phyloP scores from a whole-genome alignment of 2,888 invertebrate species.

The Pediacus dermestoides region DNA sequence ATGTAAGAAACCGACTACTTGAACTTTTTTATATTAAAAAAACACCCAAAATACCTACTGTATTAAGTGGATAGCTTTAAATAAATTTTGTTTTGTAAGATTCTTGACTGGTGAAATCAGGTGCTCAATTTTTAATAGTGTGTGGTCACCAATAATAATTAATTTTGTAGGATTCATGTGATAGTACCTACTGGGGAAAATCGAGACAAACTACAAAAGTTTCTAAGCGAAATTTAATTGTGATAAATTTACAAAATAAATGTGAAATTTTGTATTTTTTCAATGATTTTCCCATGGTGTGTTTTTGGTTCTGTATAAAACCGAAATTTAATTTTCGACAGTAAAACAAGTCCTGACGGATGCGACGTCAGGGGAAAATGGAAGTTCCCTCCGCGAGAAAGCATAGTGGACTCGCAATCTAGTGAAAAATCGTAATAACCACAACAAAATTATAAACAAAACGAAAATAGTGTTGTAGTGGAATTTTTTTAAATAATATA shows the following conservation, averaged over 20 bases:
- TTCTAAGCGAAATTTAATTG: no score
- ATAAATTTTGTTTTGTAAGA: conserved; percentile 18
- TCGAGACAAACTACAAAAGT: no score
- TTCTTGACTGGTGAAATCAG: conserved; percentile 41
- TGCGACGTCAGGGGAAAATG: conserved; percentile 45
- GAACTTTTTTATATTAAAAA: not conserved
- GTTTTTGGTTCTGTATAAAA: no score
- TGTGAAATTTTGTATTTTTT: no score
- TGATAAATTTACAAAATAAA: no score
- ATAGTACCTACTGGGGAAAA: no score
- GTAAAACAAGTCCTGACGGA: conserved; percentile 27
- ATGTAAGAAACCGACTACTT: no score
- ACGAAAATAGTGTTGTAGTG: conserved; percentile 32
- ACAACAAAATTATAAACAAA: conserved; percentile 25
- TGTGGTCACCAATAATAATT: conserved; percentile 34
- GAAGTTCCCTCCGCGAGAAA: conserved; percentile 48
- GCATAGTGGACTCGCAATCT: conserved; percentile 38
- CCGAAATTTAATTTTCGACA: no score
- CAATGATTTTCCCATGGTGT: no score
- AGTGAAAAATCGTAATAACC: conserved; percentile 33
- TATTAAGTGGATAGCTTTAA: conserved; percentile 20
- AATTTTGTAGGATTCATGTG: no score
- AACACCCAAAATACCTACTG: no score
- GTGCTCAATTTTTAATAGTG: conserved; percentile 47
- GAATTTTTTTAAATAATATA: no score